Evolutionary conservation across 2,888 invertebrate genomes (phyloP), one percentile per base, ranked within the genome.

Genomic region (Cantharis rustica): DNA sequence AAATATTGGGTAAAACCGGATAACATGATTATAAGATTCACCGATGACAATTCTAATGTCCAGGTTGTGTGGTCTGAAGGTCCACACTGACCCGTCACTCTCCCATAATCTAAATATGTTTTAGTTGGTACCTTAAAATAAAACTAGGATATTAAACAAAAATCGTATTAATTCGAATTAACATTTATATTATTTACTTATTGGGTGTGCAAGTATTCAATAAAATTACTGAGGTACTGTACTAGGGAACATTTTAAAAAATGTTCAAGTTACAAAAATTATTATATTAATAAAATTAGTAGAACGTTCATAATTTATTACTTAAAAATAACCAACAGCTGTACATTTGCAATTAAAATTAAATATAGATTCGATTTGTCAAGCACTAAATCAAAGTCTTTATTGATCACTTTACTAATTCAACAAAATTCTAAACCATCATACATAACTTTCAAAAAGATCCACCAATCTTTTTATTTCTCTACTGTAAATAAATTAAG

Each of bases 401-500:
- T 47, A 47, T n/a, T 31, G 31, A 31, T 31, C 31, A 31, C 31
- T 31, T 31, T 5, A 31, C 31, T 31, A 31, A 63, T 63, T 64
- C 10, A 64, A 64, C 23, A 64, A 16, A 64, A 64, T 16, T 64
- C 16, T 10, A 64, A 64, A 75, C 71, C 76, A 80, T 84, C 87
- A 91, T 81, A 91, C 89, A 82, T 90, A 91, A 81, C 88, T 92
- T 87, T 94, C 93, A 88, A 93, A 93, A 80, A 93, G 87, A 86
- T 93, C 93, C 66, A 94, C 89, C 13, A 94, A 87, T 82, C 92
- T 89, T 86, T 93, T 92, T 71, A 93, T 93, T 87, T 93, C 93
- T 86, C 90, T 90, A 83, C 89, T 90, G 85, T 76, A 81, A 70
- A 71, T 62, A 10, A 70, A 69, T 74, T 81, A 81, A 81, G 81